Evolutionary conservation across 2,797 vertebrate genomes (phyloP).

Genomic region (Clarias laeviceps): DNA sequence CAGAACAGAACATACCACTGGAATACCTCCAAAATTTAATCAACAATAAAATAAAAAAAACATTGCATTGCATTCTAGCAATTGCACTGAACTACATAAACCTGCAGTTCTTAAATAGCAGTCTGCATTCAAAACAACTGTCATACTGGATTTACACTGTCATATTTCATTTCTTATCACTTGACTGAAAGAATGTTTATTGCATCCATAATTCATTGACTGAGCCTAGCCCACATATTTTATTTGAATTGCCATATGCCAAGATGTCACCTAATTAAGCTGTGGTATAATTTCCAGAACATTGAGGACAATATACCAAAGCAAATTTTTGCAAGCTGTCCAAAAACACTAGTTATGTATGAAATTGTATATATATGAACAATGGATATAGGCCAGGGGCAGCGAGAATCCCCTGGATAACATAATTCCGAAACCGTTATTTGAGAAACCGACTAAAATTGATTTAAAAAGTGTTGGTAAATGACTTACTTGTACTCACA

Average conservation of each 20-base stretch:
- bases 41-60: background rate
- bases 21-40: background rate
- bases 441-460: background rate
- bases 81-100: background rate
- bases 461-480: background rate
- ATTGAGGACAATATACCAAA: background rate
- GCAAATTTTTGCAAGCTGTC: background rate
- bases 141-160: background rate
- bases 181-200: constrained; percentile 14
- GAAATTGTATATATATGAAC: background rate
- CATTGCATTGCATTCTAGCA: background rate
- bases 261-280: background rate
- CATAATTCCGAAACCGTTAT: no score
- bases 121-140: background rate
- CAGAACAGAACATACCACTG: background rate
- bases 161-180: background rate
- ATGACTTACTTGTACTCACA: background rate
- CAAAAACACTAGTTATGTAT: background rate
- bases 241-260: background rate
- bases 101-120: background rate
- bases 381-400: background rate
- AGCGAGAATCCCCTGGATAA: background rate
- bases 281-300: constrained; percentile 22
- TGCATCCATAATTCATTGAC: constrained; percentile 9
- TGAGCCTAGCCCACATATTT: constrained; percentile 5